Percentiles rank a stretch among this genome's conserved stretches.
Evolutionary conservation across 2,797 vertebrate species (phyloP).

Genomic region (Sparus aurata): DNA sequence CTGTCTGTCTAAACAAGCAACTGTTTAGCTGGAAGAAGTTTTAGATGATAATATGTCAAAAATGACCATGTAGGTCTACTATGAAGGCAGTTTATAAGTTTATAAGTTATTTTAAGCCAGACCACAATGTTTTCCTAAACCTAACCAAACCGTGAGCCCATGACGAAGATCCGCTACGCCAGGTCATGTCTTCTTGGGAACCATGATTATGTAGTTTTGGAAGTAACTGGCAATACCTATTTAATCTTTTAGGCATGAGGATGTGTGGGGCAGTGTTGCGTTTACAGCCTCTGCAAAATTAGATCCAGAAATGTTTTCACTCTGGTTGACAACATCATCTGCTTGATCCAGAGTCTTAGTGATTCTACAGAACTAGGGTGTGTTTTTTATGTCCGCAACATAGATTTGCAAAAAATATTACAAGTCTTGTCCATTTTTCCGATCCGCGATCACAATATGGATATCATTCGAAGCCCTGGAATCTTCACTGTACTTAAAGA

Average conservation of each 20-base stretch:
- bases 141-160: too few relatives aligned
- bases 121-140: too few relatives aligned
- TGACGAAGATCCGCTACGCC: too few relatives aligned
- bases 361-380: not conserved
- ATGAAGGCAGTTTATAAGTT: too few relatives aligned
- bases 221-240: too few relatives aligned
- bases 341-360: not conserved
- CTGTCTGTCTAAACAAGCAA: not conserved
- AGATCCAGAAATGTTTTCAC: not conserved
- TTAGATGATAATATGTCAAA: not conserved
- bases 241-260: too few relatives aligned
- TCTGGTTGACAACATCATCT: not conserved
- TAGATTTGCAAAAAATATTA: not conserved
- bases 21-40: not conserved
- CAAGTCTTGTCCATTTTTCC: not conserved
- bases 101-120: too few relatives aligned
- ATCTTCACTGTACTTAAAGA: not conserved
- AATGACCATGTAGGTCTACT: too few relatives aligned
- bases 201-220: too few relatives aligned
- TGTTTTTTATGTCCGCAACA: conserved; percentile 2
- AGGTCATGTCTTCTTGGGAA: too few relatives aligned
- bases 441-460: not conserved
- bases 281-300: not conserved
- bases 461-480: not conserved
- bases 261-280: not conserved